These are phyloP conservation scores for Chironomus striatipennis DNA, from an alignment of 1,140 invertebrate species.

Conservation along the genomic window DNA sequence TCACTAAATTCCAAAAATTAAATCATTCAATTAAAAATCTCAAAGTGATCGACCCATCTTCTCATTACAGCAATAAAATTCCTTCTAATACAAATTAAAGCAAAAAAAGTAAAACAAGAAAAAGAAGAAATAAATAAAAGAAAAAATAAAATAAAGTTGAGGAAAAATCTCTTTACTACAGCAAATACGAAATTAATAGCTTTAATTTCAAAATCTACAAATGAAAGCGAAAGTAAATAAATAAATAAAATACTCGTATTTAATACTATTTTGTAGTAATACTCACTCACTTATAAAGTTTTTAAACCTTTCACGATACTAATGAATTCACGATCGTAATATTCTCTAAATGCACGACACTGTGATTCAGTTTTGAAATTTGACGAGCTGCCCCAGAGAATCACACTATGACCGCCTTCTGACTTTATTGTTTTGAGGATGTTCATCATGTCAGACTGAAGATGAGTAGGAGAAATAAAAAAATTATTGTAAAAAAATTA, in stretches of 20 bases:
- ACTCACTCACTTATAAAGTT: background rate
- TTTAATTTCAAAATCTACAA: background rate
- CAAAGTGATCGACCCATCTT: background rate
- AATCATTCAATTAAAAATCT: background rate
- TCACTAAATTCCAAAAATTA: too few species aligned
- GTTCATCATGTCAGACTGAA: constrained; percentile 9
- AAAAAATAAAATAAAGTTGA: background rate
- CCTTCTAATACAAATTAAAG: background rate
- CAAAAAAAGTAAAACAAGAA: background rate
- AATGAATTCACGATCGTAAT: background rate
- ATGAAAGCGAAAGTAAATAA: constrained; percentile 9
- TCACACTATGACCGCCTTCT: background rate
- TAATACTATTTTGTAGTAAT: background rate
- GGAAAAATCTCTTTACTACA: background rate
- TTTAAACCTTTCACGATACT: background rate
- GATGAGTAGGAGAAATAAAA: too few species aligned
- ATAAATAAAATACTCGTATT: background rate
- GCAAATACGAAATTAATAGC: constrained; percentile 1
- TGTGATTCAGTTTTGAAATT: constrained; percentile 10
- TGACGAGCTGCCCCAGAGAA: constrained; percentile 13
- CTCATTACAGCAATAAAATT: background rate
- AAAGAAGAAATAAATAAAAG: background rate
- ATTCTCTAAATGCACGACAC: background rate
- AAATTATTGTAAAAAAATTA: too few species aligned
- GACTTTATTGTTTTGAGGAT: background rate